Percentiles rank a stretch among this genome's conserved stretches.
Evolutionary conservation across 1,140 invertebrate genomes (phyloP).

Genomic region (Pteromalus puparum): DNA sequence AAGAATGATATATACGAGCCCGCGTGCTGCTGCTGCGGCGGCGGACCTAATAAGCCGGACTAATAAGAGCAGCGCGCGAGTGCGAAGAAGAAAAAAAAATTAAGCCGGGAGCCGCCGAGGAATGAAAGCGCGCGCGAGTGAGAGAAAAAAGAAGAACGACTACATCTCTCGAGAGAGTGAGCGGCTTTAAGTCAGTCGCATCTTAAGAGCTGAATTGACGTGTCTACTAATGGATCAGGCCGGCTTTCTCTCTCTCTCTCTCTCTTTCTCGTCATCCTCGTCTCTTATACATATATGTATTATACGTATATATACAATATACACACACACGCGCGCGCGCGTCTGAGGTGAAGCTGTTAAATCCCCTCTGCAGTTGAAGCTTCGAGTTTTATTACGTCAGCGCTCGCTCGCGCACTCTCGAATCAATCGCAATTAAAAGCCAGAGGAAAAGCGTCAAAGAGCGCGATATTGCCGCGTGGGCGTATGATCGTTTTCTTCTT

Average conservation of each 20-base stretch:
- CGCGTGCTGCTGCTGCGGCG: neutral
- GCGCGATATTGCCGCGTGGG: neutral
- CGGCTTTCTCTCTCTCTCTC: constrained; percentile 57
- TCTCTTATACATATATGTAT: constrained; percentile 52
- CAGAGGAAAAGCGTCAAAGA: neutral
- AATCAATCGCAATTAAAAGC: constrained; percentile 63
- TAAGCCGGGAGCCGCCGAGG: constrained; percentile 52
- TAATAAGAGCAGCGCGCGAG: constrained; percentile 50
- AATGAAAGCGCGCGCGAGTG: constrained; percentile 43
- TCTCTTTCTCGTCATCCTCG: constrained; percentile 43
- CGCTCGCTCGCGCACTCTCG: constrained; percentile 37
- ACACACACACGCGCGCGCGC: constrained; percentile 60
- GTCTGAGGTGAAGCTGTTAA: constrained; percentile 39
- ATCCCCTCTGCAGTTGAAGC: constrained; percentile 4
- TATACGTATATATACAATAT: no score
- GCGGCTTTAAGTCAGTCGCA: constrained; percentile 69
- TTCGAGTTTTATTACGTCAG: no score
- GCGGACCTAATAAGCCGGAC: constrained; percentile 33
- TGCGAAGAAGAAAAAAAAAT: constrained; percentile 50
- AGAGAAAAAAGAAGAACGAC: constrained; percentile 51
- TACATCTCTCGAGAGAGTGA: constrained; percentile 54
- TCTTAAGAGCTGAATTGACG: constrained; percentile 74
- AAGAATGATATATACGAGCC: neutral
- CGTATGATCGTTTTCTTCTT: neutral
- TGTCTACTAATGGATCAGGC: constrained; percentile 75